Base-by-base conservation (phyloP, 2,888 invertebrate genomes). In the Margaritifera margaritifera region DNA sequence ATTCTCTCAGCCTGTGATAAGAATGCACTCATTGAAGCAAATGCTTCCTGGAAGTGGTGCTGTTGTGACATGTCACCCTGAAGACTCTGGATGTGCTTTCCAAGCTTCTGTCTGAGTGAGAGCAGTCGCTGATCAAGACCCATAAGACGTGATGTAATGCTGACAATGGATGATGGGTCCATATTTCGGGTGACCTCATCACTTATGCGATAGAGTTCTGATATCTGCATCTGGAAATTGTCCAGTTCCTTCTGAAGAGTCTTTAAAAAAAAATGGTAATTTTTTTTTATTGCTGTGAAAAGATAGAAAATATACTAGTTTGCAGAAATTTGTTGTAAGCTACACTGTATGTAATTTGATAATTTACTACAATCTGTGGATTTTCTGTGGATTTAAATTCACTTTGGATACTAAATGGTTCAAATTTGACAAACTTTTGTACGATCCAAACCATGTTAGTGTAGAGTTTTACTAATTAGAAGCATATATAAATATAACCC, bases 181-280 rank as follows among this genome's bases (percentile, higher is more conserved):
- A 88, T 82, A 66, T 83, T 79, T 64, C 80, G 80, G 18, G 84
- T 84, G 62, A 88, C 80, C 62, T 80, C 77, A 69, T 86, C 85
- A 74, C 86, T 85, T 57, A 86, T 75, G 25, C 78, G 67, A 61
- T 81, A 94, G 42, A 97, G 90, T 20, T 72, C 68, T 19, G 80
- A 74, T 61, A 87, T 73, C 63, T 81, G 78, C 8, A 76, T 69
- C 63, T 85, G 85, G 75, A 82, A 81, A 56, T 76, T 72, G 58
- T 88, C 86, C 25, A 88, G 64, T 50, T 87, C 86, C 60, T 68
- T 68, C 63, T 83, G 82, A 1, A 88, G 74, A 19, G 79, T 74
- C 88, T 88, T 83, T 11, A 56, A 70, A 62, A 57, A 57, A 20
- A 20, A 27, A 61, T 50, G 51, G 8, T 24, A 20, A 59, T 4